phyloP scores from a whole-genome alignment of 2,113 vertebrate species.

The Carassius carassius region DNA sequence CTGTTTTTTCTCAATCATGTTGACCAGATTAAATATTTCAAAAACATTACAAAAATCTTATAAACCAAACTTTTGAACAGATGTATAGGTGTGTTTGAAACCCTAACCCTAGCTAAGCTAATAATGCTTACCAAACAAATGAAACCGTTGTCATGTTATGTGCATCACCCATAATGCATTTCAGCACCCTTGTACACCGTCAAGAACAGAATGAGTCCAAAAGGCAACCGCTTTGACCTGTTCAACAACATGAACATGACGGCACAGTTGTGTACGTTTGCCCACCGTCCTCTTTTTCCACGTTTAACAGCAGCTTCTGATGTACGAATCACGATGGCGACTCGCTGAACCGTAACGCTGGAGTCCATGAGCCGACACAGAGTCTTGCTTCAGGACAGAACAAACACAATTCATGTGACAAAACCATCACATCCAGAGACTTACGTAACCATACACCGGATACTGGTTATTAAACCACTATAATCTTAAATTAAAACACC shows the following conservation, averaged over 20 bases:
- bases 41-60: too few relatives aligned
- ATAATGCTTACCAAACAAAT: too few relatives aligned
- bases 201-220: not conserved
- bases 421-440: not conserved
- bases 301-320: not conserved
- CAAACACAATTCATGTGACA: not conserved
- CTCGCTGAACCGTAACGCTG: conserved; percentile 2
- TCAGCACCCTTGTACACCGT: not conserved
- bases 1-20: too few relatives aligned
- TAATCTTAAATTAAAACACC: conserved; percentile 19
- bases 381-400: not conserved
- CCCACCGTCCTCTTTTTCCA: not conserved
- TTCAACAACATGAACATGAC: not conserved
- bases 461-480: not conserved
- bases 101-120: too few relatives aligned
- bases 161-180: conserved; percentile 6
- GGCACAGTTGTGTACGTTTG: not conserved
- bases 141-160: not conserved
- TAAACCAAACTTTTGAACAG: too few relatives aligned
- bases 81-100: too few relatives aligned
- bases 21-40: too few relatives aligned
- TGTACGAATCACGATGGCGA: not conserved
- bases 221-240: not conserved
- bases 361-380: not conserved
- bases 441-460: not conserved